Percentiles rank a stretch among this genome's conserved stretches.
Conservation (phyloP, 2,113 vertebrate species). For the Dasypus novemcinctus region DNA sequence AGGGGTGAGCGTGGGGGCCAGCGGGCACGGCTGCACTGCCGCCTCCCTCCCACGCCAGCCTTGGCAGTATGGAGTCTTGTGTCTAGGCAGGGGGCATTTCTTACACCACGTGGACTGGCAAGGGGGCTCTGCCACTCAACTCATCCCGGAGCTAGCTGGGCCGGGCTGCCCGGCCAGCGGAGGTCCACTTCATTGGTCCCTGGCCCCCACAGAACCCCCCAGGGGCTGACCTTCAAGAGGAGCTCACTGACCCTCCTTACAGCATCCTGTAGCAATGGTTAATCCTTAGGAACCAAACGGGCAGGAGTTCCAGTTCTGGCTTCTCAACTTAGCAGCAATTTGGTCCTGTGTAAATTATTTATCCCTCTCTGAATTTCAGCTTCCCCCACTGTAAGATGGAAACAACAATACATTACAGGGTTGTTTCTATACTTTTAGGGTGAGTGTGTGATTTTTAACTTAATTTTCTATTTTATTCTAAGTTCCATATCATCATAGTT, state of each 20-base stretch:
- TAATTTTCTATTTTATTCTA: neutral
- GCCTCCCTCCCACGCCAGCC: too few relatives aligned
- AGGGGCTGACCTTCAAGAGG: neutral
- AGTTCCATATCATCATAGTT: neutral
- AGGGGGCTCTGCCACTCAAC: too few relatives aligned
- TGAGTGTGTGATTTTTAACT: neutral
- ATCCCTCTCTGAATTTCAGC: neutral
- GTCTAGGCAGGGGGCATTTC: neutral
- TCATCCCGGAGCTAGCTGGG: neutral
- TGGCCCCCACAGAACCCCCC: too few relatives aligned
- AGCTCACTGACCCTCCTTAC: accelerated
- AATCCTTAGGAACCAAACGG: neutral
- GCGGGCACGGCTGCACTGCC: neutral
- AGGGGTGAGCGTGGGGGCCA: neutral
- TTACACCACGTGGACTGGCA: accelerated
- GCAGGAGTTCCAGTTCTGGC: neutral
- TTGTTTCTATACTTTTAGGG: neutral
- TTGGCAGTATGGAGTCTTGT: neutral
- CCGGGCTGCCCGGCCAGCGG: neutral
- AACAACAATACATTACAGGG: neutral
- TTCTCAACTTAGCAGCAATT: neutral
- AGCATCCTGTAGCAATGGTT: neutral
- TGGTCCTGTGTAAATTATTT: neutral
- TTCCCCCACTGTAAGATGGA: neutral
- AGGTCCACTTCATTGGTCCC: neutral